Evolutionary conservation across 2,113 vertebrate genomes (phyloP).

Genomic region (Misgurnus anguillicaudatus): DNA sequence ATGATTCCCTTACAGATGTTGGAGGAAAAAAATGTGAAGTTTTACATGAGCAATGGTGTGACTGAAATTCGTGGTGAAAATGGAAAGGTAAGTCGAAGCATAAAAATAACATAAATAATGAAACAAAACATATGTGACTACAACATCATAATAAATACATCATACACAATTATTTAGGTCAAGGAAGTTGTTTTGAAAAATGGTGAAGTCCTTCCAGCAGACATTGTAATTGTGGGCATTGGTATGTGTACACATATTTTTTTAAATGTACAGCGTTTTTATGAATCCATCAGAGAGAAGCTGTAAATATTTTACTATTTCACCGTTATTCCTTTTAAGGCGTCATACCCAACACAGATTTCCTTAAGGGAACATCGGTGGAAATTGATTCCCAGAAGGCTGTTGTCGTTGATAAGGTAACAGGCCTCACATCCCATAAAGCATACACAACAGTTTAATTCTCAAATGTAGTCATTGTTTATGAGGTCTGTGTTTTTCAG

Average conservation of each 20-base stretch:
- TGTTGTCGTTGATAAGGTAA: slow-evolving; percentile 84
- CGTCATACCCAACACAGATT: slow-evolving; percentile 75
- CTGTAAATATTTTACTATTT: background rate
- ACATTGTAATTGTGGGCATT: slow-evolving; percentile 82
- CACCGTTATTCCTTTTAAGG: slow-evolving; percentile 65
- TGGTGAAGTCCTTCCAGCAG: slow-evolving; percentile 74
- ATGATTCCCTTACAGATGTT: slow-evolving; percentile 74
- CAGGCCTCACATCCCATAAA: background rate
- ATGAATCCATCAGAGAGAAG: too few species aligned
- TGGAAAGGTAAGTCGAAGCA: slow-evolving; percentile 71
- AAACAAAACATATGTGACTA: too few species aligned
- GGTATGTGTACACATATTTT: slow-evolving; percentile 64
- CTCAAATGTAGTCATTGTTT: background rate
- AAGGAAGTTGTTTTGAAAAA: slow-evolving; percentile 73
- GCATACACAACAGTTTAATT: background rate
- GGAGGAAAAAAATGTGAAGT: slow-evolving; percentile 79
- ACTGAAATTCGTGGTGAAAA: slow-evolving; percentile 76
- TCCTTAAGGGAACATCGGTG: slow-evolving; percentile 75
- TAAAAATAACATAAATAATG: background rate
- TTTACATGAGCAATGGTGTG: slow-evolving; percentile 78
- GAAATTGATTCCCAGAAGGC: slow-evolving; percentile 69
- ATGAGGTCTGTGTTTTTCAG: slow-evolving; percentile 61
- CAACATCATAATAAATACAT: background rate
- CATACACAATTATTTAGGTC: slow-evolving; percentile 70
- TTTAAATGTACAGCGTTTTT: too few species aligned